These are phyloP conservation scores for Heliconius hermathena DNA, from an alignment of 1,140 invertebrate species.

Conservation along the genomic window DNA sequence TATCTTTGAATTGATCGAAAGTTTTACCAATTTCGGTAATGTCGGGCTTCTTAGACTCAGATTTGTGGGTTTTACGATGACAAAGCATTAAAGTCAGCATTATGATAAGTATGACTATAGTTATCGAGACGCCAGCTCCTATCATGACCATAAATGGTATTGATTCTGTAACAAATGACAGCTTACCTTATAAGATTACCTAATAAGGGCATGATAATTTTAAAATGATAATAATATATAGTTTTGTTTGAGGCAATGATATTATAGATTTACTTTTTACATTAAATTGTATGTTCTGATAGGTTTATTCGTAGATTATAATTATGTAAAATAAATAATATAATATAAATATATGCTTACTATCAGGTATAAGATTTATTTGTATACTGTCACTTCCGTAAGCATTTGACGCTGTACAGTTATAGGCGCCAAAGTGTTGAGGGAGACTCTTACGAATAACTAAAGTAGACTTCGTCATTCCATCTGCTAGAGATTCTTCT, in stretches of 20 bases:
- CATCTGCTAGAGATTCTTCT: conserved; percentile 84
- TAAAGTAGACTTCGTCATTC: conserved; percentile 89
- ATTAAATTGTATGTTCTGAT: too few relatives aligned
- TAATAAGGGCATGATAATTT: neutral
- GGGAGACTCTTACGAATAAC: conserved; percentile 91
- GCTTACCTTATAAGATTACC: neutral
- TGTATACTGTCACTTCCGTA: conserved; percentile 93
- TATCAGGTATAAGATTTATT: conserved; percentile 92
- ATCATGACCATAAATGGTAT: conserved; percentile 57
- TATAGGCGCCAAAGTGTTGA: conserved; percentile 95
- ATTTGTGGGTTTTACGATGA: conserved; percentile 58
- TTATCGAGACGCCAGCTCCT: conserved; percentile 48
- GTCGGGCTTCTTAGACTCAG: conserved; percentile 68
- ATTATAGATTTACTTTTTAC: neutral
- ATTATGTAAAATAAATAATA: too few relatives aligned
- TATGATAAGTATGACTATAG: conserved; percentile 58
- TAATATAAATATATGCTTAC: conserved; percentile 84
- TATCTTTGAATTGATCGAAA: conserved; percentile 65
- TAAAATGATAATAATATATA: conserved; percentile 4
- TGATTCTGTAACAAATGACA: conserved; percentile 57
- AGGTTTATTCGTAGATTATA: too few relatives aligned
- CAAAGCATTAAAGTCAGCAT: conserved; percentile 70
- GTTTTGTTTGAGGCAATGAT: neutral
- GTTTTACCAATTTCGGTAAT: conserved; percentile 63
- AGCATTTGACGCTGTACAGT: conserved; percentile 95